Conservation (phyloP, 2,888 invertebrate species). For the Galerucella nymphaeae region DNA sequence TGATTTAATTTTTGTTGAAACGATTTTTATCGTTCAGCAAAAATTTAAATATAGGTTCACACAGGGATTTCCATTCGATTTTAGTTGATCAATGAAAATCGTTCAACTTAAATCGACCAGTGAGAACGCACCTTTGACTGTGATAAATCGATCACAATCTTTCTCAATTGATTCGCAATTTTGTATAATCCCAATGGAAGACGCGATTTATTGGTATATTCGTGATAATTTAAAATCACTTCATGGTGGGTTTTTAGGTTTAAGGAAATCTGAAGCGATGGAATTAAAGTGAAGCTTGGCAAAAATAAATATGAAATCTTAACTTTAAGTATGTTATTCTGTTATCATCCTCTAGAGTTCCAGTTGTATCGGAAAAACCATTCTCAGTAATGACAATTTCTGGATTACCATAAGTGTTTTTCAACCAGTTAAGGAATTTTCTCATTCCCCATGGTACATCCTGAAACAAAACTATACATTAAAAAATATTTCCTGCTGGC, state of each 20-base stretch:
- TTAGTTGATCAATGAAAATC: no score
- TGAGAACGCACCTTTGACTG: no score
- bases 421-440: constrained; percentile 46
- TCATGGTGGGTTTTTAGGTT: background rate
- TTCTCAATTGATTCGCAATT: no score
- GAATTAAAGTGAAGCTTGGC: background rate
- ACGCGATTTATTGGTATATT: no score
- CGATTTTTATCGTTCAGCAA: no score
- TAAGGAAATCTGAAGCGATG: background rate
- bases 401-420: constrained; percentile 43
- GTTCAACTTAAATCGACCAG: no score
- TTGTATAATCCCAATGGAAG: no score
- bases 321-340: constrained; percentile 58
- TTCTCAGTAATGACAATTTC: constrained; percentile 52
- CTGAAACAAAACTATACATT: constrained; percentile 28
- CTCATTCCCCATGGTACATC: constrained; percentile 49
- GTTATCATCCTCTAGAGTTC: constrained; percentile 43
- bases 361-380: constrained; percentile 45
- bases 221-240: background rate
- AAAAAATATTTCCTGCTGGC: no score
- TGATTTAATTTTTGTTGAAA: no score
- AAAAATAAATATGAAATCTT: constrained; percentile 8
- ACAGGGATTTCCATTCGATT: no score
- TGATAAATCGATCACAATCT: no score
- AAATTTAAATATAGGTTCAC: no score